Evolutionary conservation across 2,888 invertebrate genomes (phyloP).

Genomic region (Podabrus alpinus): DNA sequence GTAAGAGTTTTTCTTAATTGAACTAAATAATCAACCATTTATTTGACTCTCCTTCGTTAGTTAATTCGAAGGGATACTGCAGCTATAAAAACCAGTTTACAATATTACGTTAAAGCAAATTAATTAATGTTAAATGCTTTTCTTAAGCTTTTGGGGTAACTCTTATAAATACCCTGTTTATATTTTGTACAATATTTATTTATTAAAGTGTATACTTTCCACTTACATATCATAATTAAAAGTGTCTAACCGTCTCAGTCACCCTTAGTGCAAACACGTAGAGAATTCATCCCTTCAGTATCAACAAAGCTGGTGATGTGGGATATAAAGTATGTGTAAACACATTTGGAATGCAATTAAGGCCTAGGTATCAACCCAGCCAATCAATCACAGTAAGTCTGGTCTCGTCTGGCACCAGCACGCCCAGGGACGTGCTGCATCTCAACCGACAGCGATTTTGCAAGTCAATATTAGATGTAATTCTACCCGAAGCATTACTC

Average conservation of each 20-base stretch:
- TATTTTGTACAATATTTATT: background rate
- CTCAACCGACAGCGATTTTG: constrained; percentile 51
- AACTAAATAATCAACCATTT: background rate
- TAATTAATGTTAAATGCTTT: background rate
- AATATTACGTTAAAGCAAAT: background rate
- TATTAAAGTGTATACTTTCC: constrained; percentile 40
- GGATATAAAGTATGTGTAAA: constrained; percentile 53
- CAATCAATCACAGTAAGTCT: constrained; percentile 56
- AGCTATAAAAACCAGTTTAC: background rate
- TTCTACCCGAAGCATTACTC: constrained; percentile 40
- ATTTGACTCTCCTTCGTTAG: background rate
- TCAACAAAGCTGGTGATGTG: constrained; percentile 41
- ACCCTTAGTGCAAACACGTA: constrained; percentile 46
- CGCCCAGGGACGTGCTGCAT: constrained; percentile 52
- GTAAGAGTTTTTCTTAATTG: background rate
- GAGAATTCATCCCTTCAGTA: constrained; percentile 35
- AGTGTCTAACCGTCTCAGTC: constrained; percentile 45
- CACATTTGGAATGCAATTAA: constrained; percentile 55
- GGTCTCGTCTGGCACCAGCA: constrained; percentile 52
- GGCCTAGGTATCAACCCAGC: constrained; percentile 52
- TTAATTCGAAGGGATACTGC: background rate
- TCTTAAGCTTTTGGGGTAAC: background rate
- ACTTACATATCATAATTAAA: constrained; percentile 49
- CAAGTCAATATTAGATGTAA: constrained; percentile 55
- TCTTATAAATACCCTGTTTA: constrained; percentile 13